Base-by-base conservation (phyloP, 2,113 vertebrate genomes). In the Petrocephalus zakoni region DNA sequence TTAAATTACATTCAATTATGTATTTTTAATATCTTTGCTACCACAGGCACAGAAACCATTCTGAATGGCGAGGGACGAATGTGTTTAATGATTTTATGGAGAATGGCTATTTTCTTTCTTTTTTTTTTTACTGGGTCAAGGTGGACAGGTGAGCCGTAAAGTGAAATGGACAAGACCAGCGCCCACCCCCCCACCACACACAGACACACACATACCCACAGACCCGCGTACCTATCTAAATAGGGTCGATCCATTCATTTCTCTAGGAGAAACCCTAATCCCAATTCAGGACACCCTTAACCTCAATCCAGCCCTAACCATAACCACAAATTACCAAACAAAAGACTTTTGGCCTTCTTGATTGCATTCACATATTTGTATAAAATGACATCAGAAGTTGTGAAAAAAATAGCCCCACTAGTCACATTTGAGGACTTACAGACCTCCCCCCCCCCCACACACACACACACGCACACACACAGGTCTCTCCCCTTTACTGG, bases 1-100 rank as follows among this genome's bases (percentile, higher is more conserved):
- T 84, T 51, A 84, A 84, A 51, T 46, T 84, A 42, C 51, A 51
- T 84, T 84, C 82, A 84, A 84, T 84, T 84, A 47, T 84, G 82
- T 51, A 51, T 49, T 51, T 83, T 49, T 84, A 52, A 84, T 84
- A 84, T 84, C 82, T 84, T 83, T 49, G 22, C 46, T 49, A 52
- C 82, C 22, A 49, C 46, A 52, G 82, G 82, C 46, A 25, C 22
- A 52, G n/a, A 85, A 85, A 85, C 46, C 82, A 78, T 42, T 49
- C 82, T 85, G 72, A 78, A 51, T 25, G n/a, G 82, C 13, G 19
- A 17, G 47, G 21, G 11, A 85, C 19, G 82, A 21, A 47, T 9
- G 10, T 52, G 21, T 85, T 85, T 78, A 52, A 25, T 52, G n/a
- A 22, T 25, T 83, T 46, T 82, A 25, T 85, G 17, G 46, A 52